These are phyloP conservation scores for Chiridota heheva DNA, from an alignment of 35 echinoderm and acorn worm species.

Conservation along the genomic window DNA sequence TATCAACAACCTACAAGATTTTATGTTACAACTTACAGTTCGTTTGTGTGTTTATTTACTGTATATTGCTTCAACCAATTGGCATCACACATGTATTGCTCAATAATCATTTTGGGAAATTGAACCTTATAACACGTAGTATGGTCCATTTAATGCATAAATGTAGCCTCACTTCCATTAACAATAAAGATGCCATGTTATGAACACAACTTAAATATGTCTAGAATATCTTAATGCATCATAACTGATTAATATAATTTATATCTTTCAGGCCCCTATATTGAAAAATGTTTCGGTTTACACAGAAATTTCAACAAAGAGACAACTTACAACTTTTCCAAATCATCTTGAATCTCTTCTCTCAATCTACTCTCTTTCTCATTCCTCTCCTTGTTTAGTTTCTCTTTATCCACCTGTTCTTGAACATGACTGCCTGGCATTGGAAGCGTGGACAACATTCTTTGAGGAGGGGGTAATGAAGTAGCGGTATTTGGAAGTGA, in stretches of 20 bases:
- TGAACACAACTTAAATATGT: background rate
- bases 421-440: too few species aligned
- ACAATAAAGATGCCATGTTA: too few species aligned
- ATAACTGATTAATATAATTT: background rate
- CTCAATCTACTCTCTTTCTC: constrained; percentile 32
- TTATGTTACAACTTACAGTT: too few species aligned
- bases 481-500: background rate
- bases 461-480: background rate
- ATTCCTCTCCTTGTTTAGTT: constrained; percentile 25
- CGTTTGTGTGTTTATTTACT: too few species aligned
- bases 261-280: background rate
- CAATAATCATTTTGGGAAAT: too few species aligned
- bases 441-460: background rate
- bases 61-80: too few species aligned
- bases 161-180: too few species aligned
- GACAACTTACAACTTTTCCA: constrained; percentile 25
- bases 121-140: too few species aligned
- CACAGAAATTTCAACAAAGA: background rate
- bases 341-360: constrained; percentile 20
- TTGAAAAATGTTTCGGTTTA: background rate
- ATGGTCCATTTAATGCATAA: too few species aligned
- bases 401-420: constrained; percentile 37
- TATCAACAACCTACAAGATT: too few species aligned
- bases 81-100: too few species aligned
- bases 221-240: background rate